Conservation (phyloP, 2,797 vertebrate species). For the Galagoides demidoff region DNA sequence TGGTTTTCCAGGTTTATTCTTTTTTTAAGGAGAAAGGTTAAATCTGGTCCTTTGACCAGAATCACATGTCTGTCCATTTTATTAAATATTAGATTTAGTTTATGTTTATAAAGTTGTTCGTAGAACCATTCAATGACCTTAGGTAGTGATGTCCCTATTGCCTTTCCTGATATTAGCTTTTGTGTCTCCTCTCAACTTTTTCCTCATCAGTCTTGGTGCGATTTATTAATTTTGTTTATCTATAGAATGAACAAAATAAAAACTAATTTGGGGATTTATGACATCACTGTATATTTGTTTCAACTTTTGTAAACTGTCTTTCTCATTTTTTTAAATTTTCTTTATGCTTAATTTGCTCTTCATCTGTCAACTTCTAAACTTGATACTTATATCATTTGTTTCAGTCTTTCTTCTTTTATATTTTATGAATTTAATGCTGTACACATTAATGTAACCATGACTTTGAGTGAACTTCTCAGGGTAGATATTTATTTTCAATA, state of each 20-base stretch:
- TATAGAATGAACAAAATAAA: not conserved
- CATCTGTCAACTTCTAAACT: not conserved
- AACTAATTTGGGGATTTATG: not conserved
- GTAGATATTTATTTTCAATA: constrained; percentile 1
- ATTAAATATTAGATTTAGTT: not conserved
- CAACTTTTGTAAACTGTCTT: not conserved
- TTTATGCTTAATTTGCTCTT: not conserved
- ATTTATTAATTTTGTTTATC: not conserved
- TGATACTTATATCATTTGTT: not conserved
- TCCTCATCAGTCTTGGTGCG: not conserved
- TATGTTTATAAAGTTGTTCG: not conserved
- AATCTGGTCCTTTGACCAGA: not conserved
- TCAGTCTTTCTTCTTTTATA: not conserved
- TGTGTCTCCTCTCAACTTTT: not conserved
- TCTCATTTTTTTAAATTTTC: not conserved
- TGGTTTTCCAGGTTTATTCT: not conserved
- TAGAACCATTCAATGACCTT: not conserved
- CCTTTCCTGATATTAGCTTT: not conserved
- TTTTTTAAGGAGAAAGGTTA: not conserved
- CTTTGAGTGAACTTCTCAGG: not conserved
- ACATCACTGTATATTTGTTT: not conserved
- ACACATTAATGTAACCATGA: not conserved
- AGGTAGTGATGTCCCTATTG: not conserved
- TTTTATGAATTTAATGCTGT: not conserved
- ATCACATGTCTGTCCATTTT: not conserved